Base-by-base conservation (phyloP, 2,113 vertebrate genomes). In the Eurypyga helias region DNA sequence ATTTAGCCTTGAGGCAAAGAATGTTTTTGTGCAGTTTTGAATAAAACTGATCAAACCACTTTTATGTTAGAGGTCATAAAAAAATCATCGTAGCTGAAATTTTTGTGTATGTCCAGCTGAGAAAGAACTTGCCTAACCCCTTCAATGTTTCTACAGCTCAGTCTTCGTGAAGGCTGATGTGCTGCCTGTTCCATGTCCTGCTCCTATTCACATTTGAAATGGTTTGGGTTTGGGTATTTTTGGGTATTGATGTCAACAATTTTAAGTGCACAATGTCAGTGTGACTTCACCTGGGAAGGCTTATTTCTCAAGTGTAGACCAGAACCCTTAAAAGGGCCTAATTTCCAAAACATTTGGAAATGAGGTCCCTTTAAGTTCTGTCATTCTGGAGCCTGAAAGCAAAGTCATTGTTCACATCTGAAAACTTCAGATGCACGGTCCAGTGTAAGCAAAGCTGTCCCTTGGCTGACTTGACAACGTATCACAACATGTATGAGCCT, bases 401-500 rank as follows among this genome's bases (percentile, higher is more conserved):
- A 60, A 75, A 75, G 48, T 71, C 55, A 43, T 17, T 71, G 12
- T n/a, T 83, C 43, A 43, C 17, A 76, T 51, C 45, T 16, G 5
- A 75, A 89, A 78, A 33, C 21, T 54, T 70, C 38, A 64, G n/a
- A 33, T n/a, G n/a, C 7, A 33, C 71, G 36, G 60, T 62, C 16
- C 31, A 33, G 17, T 11, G 41, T 45, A 60, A 85, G 67, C 25
- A 5, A 67, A 31, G n/a, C 4, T 72, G n/a, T 25, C 24, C 82
- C 52, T 18, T 82, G 70, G n/a, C 64, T 65, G 33, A 57, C 36
- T 34, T 61, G 60, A 65, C 75, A 81, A 71, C 5, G n/a, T 29
- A 38, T 0, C 34, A 20, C 0, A 1, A 48, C 0, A 1, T 4
- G 17, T 17, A 10, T 7, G 19, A 70, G 21, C 13, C 54, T 83